Evolutionary conservation across 2,113 vertebrate genomes (phyloP), one percentile per base, ranked within the genome.

Genomic region (Cichladusa arquata): DNA sequence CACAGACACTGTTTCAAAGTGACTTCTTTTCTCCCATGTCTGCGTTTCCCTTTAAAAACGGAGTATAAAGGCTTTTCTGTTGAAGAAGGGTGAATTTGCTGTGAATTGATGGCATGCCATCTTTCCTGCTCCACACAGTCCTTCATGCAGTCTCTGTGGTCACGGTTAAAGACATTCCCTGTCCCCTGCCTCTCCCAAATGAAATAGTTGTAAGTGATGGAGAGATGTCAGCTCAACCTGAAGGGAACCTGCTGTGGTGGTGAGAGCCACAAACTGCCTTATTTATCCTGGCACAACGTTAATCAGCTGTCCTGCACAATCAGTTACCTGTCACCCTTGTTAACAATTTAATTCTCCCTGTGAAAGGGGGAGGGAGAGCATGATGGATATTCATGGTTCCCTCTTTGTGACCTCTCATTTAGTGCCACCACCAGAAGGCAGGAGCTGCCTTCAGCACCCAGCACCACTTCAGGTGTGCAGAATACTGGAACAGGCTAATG

Each of bases 261-360:
- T 58, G 58, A 86, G 54, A 93, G 79, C 70, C 90, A 60, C 45
- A 93, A 84, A 64, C 73, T 90, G 78, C 86, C 45, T 89, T 88
- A 77, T 96, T 88, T 85, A 71, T 78, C 73, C 79, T 77, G 88
- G 78, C 85, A 70, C 60, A 18, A 6, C 38, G 60, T 82, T 96
- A 94, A 94, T 95, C 90, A 94, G 54, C 92, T 95, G 93, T 88
- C 93, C 60, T n/a, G 84, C 66, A 81, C 86, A 70, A 95, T 97
- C 91, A 85, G 61, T 90, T 91, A 62, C 8, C 4, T 48, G 71
- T 85, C 93, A 91, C 31, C 44, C 44, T 66, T 62, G 94, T 88
- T 97, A 92, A 88, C 80, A 83, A 71, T 90, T 91, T 92, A 90
- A 85, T 96, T 95, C 60, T 73, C 34, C 33, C 47, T 20, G 19